Evolutionary conservation across 1,140 invertebrate genomes (phyloP).

Genomic region (Temnothorax longispinosus): DNA sequence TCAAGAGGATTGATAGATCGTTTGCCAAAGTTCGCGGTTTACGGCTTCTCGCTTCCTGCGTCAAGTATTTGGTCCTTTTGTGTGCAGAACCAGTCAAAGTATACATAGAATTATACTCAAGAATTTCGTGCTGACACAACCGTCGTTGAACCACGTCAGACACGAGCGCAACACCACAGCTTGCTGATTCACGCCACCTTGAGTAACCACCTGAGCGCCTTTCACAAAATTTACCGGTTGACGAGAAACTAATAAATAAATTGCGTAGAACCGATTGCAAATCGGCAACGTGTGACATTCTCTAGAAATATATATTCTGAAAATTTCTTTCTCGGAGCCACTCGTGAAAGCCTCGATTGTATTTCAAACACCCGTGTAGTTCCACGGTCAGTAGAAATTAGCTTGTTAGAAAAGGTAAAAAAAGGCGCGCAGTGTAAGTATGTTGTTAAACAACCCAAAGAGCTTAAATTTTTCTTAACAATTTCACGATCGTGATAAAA

Average conservation of each 20-base stretch:
- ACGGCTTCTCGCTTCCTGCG: slow-evolving; percentile 40
- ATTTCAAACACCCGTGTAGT: neutral
- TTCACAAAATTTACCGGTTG: slow-evolving; percentile 29
- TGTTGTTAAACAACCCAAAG: too few species aligned
- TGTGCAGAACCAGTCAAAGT: slow-evolving; percentile 55
- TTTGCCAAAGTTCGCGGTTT: slow-evolving; percentile 4
- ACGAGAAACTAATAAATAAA: slow-evolving; percentile 45
- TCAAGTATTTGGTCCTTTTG: slow-evolving; percentile 30
- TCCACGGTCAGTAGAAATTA: neutral
- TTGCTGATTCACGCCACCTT: slow-evolving; percentile 55
- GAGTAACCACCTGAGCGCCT: neutral
- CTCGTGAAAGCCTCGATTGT: neutral
- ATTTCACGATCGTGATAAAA: neutral
- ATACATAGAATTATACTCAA: slow-evolving; percentile 40
- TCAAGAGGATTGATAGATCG: neutral
- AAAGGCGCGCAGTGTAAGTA: too few species aligned
- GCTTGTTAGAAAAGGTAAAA: too few species aligned
- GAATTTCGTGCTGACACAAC: slow-evolving; percentile 63
- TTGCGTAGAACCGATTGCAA: neutral
- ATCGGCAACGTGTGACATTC: too few species aligned
- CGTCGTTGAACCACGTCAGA: slow-evolving; percentile 53
- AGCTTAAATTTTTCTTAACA: too few species aligned
- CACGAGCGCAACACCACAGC: slow-evolving; percentile 14
- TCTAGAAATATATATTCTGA: neutral
- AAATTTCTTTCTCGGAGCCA: neutral